Conservation (phyloP, 1,140 invertebrate genomes). For the Gonioctena quinquepunctata region DNA sequence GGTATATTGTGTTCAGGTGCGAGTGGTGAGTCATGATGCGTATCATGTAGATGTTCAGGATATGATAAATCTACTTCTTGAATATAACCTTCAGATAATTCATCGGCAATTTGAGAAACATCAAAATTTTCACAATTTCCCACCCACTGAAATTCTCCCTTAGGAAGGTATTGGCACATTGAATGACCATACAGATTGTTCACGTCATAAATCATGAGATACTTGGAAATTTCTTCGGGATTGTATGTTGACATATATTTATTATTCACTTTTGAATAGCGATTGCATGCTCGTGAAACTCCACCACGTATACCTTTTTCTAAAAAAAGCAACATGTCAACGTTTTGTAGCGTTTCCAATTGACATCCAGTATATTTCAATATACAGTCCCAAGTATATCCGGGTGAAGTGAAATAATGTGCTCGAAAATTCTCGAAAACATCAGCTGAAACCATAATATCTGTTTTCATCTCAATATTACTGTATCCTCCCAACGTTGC, state of each 20-base stretch:
- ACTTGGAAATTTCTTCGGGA: not conserved
- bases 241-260: slow-evolving; percentile 43
- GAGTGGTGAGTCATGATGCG: slow-evolving; percentile 54
- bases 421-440: too few relatives aligned
- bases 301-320: slow-evolving; percentile 53
- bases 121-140: not conserved
- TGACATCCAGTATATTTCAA: slow-evolving; percentile 41
- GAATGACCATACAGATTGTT: not conserved
- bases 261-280: slow-evolving; percentile 53
- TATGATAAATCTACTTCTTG: slow-evolving; percentile 44
- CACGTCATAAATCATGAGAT: not conserved
- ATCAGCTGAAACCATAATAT: too few relatives aligned
- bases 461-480: too few relatives aligned
- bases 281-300: slow-evolving; percentile 40
- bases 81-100: slow-evolving; percentile 18
- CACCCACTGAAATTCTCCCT: not conserved
- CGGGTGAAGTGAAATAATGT: slow-evolving; percentile 50
- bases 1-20: slow-evolving; percentile 45
- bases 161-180: not conserved
- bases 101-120: not conserved
- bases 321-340: slow-evolving; percentile 51
- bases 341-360: slow-evolving; percentile 48
- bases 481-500: too few relatives aligned
- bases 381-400: slow-evolving; percentile 43
- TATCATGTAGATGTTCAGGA: slow-evolving; percentile 29